These are phyloP conservation scores for Geococcyx californianus DNA, from an alignment of 2,113 vertebrate genomes.

Conservation along the genomic window DNA sequence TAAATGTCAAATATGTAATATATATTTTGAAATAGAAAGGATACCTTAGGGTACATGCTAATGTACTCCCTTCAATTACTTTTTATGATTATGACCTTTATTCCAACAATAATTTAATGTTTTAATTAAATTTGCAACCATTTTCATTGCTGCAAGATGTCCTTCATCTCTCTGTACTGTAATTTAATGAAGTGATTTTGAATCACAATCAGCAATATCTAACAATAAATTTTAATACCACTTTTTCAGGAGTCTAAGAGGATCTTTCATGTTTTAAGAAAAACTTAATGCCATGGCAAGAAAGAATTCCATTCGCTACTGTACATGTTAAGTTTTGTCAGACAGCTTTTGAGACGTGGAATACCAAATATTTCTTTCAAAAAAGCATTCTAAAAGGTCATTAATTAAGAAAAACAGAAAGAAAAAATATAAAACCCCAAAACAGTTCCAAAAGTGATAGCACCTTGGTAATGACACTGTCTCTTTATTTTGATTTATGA, in stretches of 20 bases:
- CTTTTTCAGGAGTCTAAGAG: constrained; percentile 14
- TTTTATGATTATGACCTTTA: constrained; percentile 73
- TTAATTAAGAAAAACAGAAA: background rate
- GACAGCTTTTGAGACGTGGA: background rate
- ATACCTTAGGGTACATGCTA: constrained; percentile 53
- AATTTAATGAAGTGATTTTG: constrained; percentile 70
- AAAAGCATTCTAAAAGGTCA: background rate
- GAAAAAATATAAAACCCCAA: background rate
- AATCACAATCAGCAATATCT: constrained; percentile 44
- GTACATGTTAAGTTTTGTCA: background rate
- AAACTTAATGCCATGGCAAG: background rate
- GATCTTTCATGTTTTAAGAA: constrained; percentile 11
- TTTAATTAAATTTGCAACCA: constrained; percentile 73
- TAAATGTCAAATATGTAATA: constrained; percentile 64
- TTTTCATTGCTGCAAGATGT: constrained; percentile 63
- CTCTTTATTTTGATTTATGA: background rate
- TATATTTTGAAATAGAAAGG: constrained; percentile 45
- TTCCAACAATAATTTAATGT: constrained; percentile 72
- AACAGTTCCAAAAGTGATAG: background rate
- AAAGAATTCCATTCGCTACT: background rate
- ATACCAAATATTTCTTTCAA: background rate
- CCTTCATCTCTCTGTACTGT: constrained; percentile 45
- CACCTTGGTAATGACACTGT: background rate
- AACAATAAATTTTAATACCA: constrained; percentile 43
- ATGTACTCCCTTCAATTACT: constrained; percentile 67